Conservation (phyloP, 2,113 vertebrate species). For the Copsychus sechellarum region DNA sequence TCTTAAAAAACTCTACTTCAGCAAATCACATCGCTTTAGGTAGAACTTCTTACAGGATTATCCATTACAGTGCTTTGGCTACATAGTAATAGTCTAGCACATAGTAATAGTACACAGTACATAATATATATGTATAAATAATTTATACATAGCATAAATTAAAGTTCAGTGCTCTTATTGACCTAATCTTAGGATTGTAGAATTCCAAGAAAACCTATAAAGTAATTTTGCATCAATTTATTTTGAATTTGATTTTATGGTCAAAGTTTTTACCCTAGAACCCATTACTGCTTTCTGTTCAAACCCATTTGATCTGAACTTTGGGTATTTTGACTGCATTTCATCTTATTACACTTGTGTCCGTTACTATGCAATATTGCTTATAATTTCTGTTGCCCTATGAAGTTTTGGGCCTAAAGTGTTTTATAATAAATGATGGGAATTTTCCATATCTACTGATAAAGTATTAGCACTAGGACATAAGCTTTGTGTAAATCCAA, state of each 20-base stretch:
- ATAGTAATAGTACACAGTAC: neutral
- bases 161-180: neutral
- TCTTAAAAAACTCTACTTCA: neutral
- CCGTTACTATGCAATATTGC: neutral
- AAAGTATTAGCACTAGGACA: neutral
- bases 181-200: neutral
- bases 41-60: neutral
- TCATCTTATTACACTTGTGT: neutral
- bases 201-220: neutral
- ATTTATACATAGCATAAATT: neutral
- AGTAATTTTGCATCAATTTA: neutral
- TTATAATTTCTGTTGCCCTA: neutral
- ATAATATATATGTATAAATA: neutral
- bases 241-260: neutral
- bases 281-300: neutral
- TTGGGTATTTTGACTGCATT: neutral
- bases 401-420: neutral
- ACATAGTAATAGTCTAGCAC: neutral
- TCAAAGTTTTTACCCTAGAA: neutral
- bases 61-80: neutral
- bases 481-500: neutral
- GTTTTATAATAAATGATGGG: neutral
- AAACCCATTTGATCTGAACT: neutral
- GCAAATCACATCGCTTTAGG: neutral
- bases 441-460: neutral